phyloP scores from a whole-genome alignment of 2,888 invertebrate species.

The Petrolisthes manimaculis region DNA sequence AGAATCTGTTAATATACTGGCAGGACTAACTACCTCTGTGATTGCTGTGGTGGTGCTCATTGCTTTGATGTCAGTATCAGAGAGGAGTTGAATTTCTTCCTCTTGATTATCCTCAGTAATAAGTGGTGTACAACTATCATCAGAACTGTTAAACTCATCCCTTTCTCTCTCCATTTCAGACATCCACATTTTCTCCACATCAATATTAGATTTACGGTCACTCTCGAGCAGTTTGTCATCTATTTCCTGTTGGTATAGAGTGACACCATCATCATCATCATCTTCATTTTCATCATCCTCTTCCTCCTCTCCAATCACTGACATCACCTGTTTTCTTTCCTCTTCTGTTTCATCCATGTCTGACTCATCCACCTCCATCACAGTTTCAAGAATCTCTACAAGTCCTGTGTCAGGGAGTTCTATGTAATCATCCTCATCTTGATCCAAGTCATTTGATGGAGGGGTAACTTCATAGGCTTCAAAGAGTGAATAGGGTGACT shows the following conservation, averaged over 20 bases:
- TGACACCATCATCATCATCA: constrained; percentile 19
- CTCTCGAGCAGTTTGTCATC: neutral
- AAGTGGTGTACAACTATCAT: neutral
- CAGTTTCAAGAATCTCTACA: constrained; percentile 29
- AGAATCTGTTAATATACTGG: neutral
- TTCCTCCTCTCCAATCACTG: constrained; percentile 12
- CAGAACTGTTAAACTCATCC: neutral
- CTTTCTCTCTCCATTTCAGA: neutral
- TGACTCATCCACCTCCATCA: constrained; percentile 48
- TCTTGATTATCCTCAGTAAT: neutral
- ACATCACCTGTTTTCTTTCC: neutral
- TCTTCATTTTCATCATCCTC: constrained; percentile 26
- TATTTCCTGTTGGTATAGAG: neutral
- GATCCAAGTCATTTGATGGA: constrained; percentile 23
- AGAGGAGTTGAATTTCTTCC: constrained; percentile 38
- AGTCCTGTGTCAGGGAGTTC: constrained; percentile 37
- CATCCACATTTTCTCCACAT: constrained; percentile 12
- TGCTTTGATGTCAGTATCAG: constrained; percentile 29
- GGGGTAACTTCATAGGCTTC: neutral
- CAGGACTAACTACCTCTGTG: neutral
- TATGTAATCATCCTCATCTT: constrained; percentile 29
- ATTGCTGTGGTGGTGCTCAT: neutral
- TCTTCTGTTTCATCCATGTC: constrained; percentile 14
- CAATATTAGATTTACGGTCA: neutral
- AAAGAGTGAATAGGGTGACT: neutral